phyloP scores from a whole-genome alignment of 2,113 vertebrate species.

The Siniperca chuatsi region DNA sequence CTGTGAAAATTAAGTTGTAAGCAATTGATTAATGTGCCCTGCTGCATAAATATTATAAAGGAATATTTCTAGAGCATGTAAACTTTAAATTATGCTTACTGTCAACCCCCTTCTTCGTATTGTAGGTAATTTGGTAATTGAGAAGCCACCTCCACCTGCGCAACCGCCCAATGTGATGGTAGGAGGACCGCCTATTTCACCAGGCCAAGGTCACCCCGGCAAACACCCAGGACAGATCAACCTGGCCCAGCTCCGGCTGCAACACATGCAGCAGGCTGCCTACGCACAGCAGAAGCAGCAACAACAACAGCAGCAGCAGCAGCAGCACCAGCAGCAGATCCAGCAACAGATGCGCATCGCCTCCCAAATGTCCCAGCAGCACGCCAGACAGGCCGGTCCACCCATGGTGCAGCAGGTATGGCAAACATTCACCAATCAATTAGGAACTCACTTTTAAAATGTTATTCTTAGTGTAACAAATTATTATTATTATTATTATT shows the following conservation, averaged over 20 bases:
- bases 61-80: background rate
- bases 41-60: background rate
- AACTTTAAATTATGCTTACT: background rate
- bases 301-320: constrained; percentile 88
- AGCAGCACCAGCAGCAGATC: constrained; percentile 91
- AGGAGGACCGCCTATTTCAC: constrained; percentile 89
- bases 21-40: background rate
- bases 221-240: constrained; percentile 97
- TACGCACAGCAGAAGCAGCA: constrained; percentile 91
- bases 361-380: constrained; percentile 91
- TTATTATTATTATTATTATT: background rate
- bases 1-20: background rate
- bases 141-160: constrained; percentile 90
- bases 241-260: constrained; percentile 95
- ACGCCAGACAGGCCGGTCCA: constrained; percentile 87
- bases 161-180: constrained; percentile 92
- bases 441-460: background rate
- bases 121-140: constrained; percentile 95
- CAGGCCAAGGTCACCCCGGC: constrained; percentile 89
- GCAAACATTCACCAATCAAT: background rate
- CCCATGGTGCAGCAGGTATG: constrained; percentile 92
- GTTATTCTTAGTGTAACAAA: background rate
- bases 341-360: constrained; percentile 95
- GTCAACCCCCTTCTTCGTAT: constrained; percentile 19
- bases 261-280: constrained; percentile 96